Evolutionary conservation across 2,113 vertebrate species (phyloP), one percentile per base, ranked within the genome.

Genomic region (Clarias batrachus): DNA sequence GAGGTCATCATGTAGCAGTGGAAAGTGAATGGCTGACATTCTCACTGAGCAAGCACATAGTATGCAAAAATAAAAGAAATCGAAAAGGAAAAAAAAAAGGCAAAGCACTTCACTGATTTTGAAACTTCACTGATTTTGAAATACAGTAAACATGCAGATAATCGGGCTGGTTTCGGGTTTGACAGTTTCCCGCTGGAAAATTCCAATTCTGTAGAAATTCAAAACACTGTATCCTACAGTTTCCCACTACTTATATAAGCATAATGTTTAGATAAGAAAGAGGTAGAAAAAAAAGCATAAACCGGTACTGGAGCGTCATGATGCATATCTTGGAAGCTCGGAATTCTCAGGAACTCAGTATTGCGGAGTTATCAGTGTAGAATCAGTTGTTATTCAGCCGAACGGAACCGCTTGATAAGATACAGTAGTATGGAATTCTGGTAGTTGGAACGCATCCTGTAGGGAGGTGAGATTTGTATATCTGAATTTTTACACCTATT

Each of bases 1-100:
- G 71, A 66, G 81, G 81, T 83, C 73, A 87, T 87, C 19, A 33
- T 27, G n/a, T 56, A 73, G 80, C 57, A 76, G 3, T 82, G 79
- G 80, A 87, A 77, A 77, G 60, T 57, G 59, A 76, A 19, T 62
- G 17, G 27, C 81, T 83, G 86, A 65, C 33, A 48, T 52, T 65
- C 48, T n/a, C 41, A 77, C 70, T 77, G 60, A 87, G 71, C 57
- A 81, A 82, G 68, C 79, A 76, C 66, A 82, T 13, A 74, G 25
- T 66, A 25, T 62, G 81, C 81, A 83, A 41, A 82, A 77, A 63
- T 13, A 63, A n/a, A 2, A 48, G 63, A 11, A 66, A 21, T 21
- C 4, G 21, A 23, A 41, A 17, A 4, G 30, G 30, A 33, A 63
- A 63, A 68, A 21, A 52, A 85, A 74, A 41, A 78, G 65, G 60